Evolutionary conservation across 2,113 vertebrate species (phyloP).

Genomic region (Solenodon paradoxus): DNA sequence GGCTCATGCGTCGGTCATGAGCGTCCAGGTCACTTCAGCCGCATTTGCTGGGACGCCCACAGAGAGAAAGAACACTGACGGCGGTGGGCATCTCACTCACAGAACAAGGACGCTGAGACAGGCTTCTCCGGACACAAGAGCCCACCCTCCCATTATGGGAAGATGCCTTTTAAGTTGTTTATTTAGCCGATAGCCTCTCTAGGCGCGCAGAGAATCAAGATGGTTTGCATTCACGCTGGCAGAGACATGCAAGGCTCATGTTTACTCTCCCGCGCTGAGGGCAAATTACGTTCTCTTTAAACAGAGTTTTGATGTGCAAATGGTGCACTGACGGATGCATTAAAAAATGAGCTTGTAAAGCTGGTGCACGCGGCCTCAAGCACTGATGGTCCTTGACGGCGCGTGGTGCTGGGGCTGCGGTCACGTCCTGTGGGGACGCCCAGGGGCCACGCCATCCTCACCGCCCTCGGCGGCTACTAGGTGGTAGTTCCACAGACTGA

Average conservation of each 20-base stretch:
- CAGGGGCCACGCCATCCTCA: too few relatives aligned
- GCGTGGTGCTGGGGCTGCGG: background rate
- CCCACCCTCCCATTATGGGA: rapidly evolving
- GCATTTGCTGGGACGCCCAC: too few relatives aligned
- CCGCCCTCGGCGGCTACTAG: too few relatives aligned
- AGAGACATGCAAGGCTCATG: background rate
- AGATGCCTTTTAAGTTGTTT: background rate
- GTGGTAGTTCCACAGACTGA: too few relatives aligned
- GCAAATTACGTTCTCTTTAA: background rate
- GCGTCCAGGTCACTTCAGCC: too few relatives aligned
- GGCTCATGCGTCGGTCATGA: too few relatives aligned
- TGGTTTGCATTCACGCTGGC: background rate
- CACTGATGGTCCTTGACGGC: background rate
- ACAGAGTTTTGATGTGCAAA: conserved; percentile 7
- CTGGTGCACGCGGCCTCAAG: background rate
- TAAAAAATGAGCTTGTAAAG: background rate
- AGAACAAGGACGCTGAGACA: rapidly evolving
- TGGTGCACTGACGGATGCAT: background rate
- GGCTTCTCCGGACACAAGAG: background rate
- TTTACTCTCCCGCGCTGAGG: background rate
- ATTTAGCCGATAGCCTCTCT: background rate
- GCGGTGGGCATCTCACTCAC: too few relatives aligned
- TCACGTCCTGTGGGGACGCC: too few relatives aligned
- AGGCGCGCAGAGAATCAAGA: background rate
- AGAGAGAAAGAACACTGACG: too few relatives aligned